Evolutionary conservation across 2,888 invertebrate species (phyloP).

Genomic region (Unio delphinus): DNA sequence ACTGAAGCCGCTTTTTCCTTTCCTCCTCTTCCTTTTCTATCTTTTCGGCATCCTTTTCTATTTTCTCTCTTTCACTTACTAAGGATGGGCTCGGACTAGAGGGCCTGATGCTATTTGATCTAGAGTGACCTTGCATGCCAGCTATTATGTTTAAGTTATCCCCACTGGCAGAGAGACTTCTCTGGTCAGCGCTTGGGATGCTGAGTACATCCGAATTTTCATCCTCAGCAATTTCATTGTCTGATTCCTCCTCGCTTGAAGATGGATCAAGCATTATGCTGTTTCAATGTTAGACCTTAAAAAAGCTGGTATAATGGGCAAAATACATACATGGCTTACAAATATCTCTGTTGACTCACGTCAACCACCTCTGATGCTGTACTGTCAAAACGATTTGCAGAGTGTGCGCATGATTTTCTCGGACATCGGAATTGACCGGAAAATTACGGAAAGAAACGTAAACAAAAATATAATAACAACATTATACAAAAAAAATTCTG

Average conservation of each 20-base stretch:
- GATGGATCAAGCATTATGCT: conserved; percentile 91
- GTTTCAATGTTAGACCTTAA: too few species aligned
- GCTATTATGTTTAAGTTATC: conserved; percentile 66
- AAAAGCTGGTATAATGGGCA: too few species aligned
- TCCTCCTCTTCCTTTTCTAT: conserved; percentile 97
- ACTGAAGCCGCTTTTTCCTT: conserved; percentile 91
- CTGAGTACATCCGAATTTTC: conserved; percentile 69
- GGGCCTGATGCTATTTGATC: conserved; percentile 80
- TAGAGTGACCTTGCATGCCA: conserved; percentile 53
- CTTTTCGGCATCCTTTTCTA: conserved; percentile 79
- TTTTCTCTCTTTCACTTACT: conserved; percentile 83
- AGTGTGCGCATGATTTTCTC: too few species aligned
- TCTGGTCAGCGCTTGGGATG: conserved; percentile 67
- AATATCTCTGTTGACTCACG: too few species aligned
- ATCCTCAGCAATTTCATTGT: conserved; percentile 83
- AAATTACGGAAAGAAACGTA: too few species aligned
- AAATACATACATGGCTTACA: too few species aligned
- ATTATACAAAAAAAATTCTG: too few species aligned
- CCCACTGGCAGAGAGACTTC: conserved; percentile 69
- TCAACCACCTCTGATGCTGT: too few species aligned
- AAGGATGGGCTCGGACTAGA: conserved; percentile 93
- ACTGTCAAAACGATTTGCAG: too few species aligned
- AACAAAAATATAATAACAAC: too few species aligned
- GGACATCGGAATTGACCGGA: too few species aligned
- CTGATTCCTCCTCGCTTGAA: conserved; percentile 95